Conservation (phyloP, 2,888 invertebrate species). For the Strigamia transsilvanica region DNA sequence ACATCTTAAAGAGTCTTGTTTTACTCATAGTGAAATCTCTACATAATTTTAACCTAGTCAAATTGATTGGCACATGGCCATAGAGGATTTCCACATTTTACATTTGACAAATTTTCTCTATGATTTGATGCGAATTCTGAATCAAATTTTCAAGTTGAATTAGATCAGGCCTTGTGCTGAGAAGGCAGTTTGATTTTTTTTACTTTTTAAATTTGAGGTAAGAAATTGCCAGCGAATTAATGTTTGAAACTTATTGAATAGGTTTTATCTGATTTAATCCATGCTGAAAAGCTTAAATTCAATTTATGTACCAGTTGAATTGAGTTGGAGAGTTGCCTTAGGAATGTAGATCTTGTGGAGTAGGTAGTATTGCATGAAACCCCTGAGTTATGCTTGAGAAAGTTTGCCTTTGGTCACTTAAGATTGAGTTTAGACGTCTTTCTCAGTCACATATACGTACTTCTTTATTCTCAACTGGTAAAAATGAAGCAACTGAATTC, state of each 20-base stretch:
- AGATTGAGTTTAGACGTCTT: background rate
- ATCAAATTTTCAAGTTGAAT: background rate
- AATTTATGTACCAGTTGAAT: slow-evolving; percentile 8
- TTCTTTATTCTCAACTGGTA: slow-evolving; percentile 8
- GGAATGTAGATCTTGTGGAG: background rate
- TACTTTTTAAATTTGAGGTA: background rate
- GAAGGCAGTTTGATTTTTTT: background rate
- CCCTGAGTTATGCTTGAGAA: background rate
- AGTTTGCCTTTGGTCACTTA: slow-evolving; percentile 1
- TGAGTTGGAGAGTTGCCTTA: slow-evolving; percentile 2
- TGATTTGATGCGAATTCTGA: background rate
- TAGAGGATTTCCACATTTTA: too few species aligned
- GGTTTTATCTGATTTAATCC: background rate
- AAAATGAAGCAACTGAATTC: background rate
- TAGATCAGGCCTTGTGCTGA: background rate
- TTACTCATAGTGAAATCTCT: too few species aligned
- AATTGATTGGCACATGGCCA: too few species aligned
- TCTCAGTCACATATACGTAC: background rate
- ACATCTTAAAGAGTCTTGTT: background rate
- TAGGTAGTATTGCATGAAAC: background rate
- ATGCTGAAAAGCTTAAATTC: background rate
- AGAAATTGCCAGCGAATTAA: background rate
- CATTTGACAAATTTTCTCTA: background rate
- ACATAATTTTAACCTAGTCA: too few species aligned
- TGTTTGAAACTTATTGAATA: background rate